Evolutionary conservation across 2,113 vertebrate species (phyloP).

Genomic region (Plotosus lineatus): DNA sequence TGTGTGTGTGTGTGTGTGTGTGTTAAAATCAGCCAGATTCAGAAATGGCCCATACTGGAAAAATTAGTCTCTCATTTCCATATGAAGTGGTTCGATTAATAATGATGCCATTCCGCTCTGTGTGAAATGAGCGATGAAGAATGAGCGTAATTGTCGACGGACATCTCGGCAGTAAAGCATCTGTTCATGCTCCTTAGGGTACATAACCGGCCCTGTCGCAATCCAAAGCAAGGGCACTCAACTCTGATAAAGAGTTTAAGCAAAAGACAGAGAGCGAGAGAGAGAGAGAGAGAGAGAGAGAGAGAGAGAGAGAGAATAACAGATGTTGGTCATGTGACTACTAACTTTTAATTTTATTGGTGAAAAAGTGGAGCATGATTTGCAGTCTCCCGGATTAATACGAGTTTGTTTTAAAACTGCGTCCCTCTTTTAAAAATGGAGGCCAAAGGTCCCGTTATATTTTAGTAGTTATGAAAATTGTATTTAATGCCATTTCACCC

Average conservation of each 20-base stretch:
- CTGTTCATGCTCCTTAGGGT: slow-evolving; percentile 84
- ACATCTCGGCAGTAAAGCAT: slow-evolving; percentile 86
- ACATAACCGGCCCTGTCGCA: slow-evolving; percentile 83
- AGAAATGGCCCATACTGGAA: slow-evolving; percentile 50
- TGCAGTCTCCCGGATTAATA: neutral
- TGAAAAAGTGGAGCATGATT: neutral
- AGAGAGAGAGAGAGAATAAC: neutral
- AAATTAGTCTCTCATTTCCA: slow-evolving; percentile 71
- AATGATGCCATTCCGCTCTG: slow-evolving; percentile 66
- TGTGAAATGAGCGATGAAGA: slow-evolving; percentile 85
- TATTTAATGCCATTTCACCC: neutral
- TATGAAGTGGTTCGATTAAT: slow-evolving; percentile 69
- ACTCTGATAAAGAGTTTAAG: neutral
- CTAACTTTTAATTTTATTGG: neutral
- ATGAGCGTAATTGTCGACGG: slow-evolving; percentile 85
- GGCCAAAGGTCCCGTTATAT: neutral
- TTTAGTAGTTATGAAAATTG: neutral
- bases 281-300: neutral
- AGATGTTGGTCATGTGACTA: slow-evolving; percentile 11
- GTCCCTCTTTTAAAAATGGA: neutral
- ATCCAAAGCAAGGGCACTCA: slow-evolving; percentile 54
- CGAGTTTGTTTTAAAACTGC: neutral
- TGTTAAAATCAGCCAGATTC: slow-evolving; percentile 53
- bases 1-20: slow-evolving; percentile 37
- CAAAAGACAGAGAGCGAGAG: neutral